These are phyloP conservation scores for Callaeas wilsoni DNA, from an alignment of 2,113 vertebrate genomes.

Conservation along the genomic window DNA sequence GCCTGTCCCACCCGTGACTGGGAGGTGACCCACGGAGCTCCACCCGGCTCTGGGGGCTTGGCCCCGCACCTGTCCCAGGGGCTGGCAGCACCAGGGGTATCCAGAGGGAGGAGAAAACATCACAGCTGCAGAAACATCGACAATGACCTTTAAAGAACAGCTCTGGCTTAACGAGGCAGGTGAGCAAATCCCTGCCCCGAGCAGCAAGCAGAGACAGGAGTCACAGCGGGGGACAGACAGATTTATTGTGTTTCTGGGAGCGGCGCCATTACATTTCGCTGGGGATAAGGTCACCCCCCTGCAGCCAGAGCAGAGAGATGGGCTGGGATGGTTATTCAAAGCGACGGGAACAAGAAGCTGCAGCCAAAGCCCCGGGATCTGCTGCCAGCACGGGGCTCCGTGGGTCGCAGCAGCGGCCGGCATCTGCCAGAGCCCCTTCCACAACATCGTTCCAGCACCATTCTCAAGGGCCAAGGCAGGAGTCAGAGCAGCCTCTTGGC, in stretches of 20 bases:
- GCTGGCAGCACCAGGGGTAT: rapidly evolving
- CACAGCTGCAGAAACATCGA: not conserved
- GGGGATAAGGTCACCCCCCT: not conserved
- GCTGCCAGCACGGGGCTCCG: not conserved
- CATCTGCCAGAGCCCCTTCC: not conserved
- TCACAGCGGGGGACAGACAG: not conserved
- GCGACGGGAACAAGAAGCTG: not conserved
- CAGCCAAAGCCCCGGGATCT: not conserved
- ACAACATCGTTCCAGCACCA: not conserved
- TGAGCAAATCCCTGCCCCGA: not conserved
- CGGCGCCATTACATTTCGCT: not conserved
- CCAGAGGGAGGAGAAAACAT: not conserved
- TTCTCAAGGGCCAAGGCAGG: not conserved
- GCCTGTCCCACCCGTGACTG: rapidly evolving
- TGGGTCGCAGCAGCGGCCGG: rapidly evolving
- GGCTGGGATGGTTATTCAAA: not conserved
- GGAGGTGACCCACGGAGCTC: rapidly evolving
- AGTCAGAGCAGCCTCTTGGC: not conserved
- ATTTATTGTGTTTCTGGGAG: constrained; percentile 38
- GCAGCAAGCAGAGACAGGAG: not conserved
- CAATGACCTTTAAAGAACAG: not conserved
- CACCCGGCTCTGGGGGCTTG: rapidly evolving
- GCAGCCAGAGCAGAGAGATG: not conserved
- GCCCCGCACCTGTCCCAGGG: no score
- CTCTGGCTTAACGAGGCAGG: not conserved